Evolutionary conservation across 1,140 invertebrate species (phyloP), one percentile per base, ranked within the genome.

Genomic region (Pogonognathellus flavescens): DNA sequence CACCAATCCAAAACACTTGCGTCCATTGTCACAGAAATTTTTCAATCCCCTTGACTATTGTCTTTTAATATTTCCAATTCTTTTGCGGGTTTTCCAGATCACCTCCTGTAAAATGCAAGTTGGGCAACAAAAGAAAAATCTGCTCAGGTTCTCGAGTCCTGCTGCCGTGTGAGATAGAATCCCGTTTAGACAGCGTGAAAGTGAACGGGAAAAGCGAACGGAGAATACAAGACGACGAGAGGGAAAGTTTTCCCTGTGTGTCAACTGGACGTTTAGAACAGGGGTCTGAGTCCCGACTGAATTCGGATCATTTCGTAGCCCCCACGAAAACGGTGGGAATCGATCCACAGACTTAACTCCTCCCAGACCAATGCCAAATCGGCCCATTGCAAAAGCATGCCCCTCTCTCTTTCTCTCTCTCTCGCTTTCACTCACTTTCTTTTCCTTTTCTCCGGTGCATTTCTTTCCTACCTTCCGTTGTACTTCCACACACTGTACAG

Each of bases 51-150:
- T 1, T 13, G 60, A 66, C 59, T 9, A 60, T 10, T 60, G 18
- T 41, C 59, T 60, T 60, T 18, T 60, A 70, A 14, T 49, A n/a
- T 49, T 49, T 72, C 41, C 25, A n/a, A 57, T 14, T 57, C n/a
- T 72, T 41, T 72, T 49, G 10, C 66, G 66, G 66, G 66, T 72
- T 72, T 72, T 72, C 66, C n/a, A 72, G 41, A 25, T 72, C 66
- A 72, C 66, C 66, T 72, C 70, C 41, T 31, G 70, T n/a, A 76
- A 76, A 76, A 76, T 76, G 70, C 70, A 31, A 76, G 70, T 76
- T 76, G 70, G 70, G 70, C 70, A 76, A 76, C 70, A 76, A 76
- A 76, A 76, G 70, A 76, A 76, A 76, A 76, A 41, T 76, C 41
- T 76, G 25, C 22, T 76, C 70, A 41, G 70, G 70, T 76, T 76